Evolutionary conservation across 1,140 invertebrate species (phyloP).

Genomic region (Drosophila lini): DNA sequence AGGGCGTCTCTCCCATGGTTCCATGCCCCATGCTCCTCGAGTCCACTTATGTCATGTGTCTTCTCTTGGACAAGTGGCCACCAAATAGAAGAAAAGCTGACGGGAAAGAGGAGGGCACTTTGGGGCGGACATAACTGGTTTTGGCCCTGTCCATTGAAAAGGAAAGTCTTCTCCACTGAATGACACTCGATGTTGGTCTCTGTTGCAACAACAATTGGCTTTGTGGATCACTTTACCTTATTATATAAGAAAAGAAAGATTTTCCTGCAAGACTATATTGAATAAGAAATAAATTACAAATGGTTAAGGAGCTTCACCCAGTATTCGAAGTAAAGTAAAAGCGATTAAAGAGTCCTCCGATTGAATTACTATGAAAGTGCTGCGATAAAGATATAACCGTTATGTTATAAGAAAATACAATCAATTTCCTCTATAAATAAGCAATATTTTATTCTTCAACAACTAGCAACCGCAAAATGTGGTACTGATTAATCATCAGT

Average conservation of each 20-base stretch:
- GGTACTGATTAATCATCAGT: constrained; percentile 11
- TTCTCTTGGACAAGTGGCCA: constrained; percentile 31
- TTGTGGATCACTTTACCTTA: constrained; percentile 35
- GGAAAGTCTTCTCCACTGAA: constrained; percentile 68
- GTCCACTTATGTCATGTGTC: constrained; percentile 57
- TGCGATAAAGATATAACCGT: background rate
- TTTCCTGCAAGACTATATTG: background rate
- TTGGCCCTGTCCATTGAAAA: constrained; percentile 49
- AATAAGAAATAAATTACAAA: constrained; percentile 6
- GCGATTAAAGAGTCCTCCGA: background rate
- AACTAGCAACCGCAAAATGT: background rate
- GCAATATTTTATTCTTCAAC: background rate
- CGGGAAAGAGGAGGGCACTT: constrained; percentile 3
- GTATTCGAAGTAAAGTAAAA: background rate
- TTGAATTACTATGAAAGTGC: background rate
- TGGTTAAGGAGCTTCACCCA: background rate
- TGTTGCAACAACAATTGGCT: constrained; percentile 35
- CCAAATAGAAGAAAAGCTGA: constrained; percentile 3
- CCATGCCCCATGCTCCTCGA: constrained; percentile 5
- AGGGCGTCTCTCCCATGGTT: constrained; percentile 42
- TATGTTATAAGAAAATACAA: background rate
- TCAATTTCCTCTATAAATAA: background rate
- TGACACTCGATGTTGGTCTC: constrained; percentile 44
- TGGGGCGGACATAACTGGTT: constrained; percentile 15
- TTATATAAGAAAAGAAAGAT: constrained; percentile 18